Percentiles rank a stretch among this genome's conserved stretches.
These are phyloP conservation scores for Xestobium rufovillosum DNA, from an alignment of 2,888 invertebrate species.

Conservation along the genomic window DNA sequence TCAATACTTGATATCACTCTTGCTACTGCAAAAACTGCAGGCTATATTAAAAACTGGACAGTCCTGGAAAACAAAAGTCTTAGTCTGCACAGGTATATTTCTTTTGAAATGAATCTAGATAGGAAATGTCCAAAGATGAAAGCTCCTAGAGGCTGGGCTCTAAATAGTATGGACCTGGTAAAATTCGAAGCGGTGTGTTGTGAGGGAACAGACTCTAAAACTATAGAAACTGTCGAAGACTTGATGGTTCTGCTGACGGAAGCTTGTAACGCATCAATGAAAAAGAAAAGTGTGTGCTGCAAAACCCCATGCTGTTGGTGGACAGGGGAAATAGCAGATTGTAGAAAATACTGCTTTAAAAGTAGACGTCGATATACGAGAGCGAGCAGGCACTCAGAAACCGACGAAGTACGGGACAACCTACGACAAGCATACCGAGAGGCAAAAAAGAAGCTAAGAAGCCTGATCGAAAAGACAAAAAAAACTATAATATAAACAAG, in stretches of 20 bases:
- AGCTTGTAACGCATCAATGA: neutral
- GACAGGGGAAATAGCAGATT: neutral
- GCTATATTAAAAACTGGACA: too few relatives aligned
- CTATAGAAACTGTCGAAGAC: too few relatives aligned
- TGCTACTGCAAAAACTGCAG: too few relatives aligned
- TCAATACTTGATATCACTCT: too few relatives aligned
- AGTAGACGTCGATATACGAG: neutral
- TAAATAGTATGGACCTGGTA: neutral
- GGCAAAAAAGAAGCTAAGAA: neutral
- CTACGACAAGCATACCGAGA: neutral
- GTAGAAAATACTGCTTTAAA: neutral
- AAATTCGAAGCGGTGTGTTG: neutral
- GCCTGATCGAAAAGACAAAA: neutral
- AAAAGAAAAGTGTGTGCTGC: neutral
- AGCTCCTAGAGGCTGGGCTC: conserved; percentile 1
- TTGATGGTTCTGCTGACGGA: neutral
- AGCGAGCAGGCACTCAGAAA: too few relatives aligned
- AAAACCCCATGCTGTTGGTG: conserved; percentile 5
- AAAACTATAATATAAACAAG: too few relatives aligned
- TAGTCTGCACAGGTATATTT: too few relatives aligned
- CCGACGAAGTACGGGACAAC: neutral
- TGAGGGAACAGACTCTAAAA: too few relatives aligned
- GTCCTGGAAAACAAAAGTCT: too few relatives aligned
- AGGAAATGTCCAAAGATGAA: neutral
- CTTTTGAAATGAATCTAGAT: too few relatives aligned